These are phyloP conservation scores for Hypanus sabinus DNA, from an alignment of 2,113 vertebrate genomes.

Conservation along the genomic window DNA sequence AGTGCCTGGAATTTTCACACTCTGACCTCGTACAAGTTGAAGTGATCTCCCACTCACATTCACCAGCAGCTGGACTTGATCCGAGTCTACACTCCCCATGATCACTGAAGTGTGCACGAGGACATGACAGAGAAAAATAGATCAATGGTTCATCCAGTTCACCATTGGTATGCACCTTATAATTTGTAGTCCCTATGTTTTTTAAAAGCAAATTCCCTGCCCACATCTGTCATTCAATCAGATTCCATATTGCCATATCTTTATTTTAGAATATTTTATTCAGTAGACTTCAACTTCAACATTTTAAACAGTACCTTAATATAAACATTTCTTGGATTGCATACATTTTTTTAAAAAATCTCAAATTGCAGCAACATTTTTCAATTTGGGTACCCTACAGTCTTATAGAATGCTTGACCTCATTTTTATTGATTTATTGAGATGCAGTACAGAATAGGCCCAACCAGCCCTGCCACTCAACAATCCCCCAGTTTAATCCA, in stretches of 20 bases:
- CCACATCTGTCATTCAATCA: not conserved
- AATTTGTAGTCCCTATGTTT: not conserved
- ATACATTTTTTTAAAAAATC: not conserved
- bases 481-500: too few species aligned
- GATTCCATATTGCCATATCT: not conserved
- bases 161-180: not conserved
- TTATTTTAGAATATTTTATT: not conserved
- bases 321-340: not conserved
- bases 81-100: not conserved
- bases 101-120: conserved; percentile 21
- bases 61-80: conserved; percentile 29
- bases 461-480: too few species aligned
- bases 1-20: not conserved
- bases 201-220: not conserved
- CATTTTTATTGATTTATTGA: not conserved
- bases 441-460: too few species aligned
- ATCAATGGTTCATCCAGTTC: conserved; percentile 22
- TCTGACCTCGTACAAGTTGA: conserved; percentile 39
- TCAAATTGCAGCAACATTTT: not conserved
- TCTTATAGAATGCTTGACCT: not conserved
- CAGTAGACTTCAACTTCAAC: not conserved
- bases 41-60: not conserved
- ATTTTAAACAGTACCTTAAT: not conserved
- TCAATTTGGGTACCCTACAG: not conserved
- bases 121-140: conserved; percentile 37